Conservation (phyloP, 1,140 invertebrate species). For the Caenorhabditis remanei region DNA sequence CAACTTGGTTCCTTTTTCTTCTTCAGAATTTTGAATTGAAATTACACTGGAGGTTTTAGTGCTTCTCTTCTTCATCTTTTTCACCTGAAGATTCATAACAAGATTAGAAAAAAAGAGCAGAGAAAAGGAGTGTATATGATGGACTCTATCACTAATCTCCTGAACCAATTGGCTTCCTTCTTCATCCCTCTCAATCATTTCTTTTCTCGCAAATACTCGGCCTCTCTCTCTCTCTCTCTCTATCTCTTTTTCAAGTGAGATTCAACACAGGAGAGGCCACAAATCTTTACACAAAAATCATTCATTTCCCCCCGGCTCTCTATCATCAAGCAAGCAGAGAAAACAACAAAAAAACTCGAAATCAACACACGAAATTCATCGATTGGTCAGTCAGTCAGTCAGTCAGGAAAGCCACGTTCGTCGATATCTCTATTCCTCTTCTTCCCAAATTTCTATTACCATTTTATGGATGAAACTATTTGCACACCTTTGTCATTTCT, state of each 20-base stretch:
- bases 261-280: constrained; percentile 8
- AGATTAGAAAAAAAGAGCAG: constrained; percentile 34
- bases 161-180: constrained; percentile 47
- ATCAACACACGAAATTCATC: constrained; percentile 39
- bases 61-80: background rate
- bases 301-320: background rate
- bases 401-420: background rate
- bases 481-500: constrained; percentile 23
- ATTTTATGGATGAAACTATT: constrained; percentile 41
- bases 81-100: constrained; percentile 1
- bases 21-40: background rate
- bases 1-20: no score
- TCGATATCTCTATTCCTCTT: constrained; percentile 1
- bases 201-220: constrained; percentile 23
- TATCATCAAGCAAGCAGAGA: constrained; percentile 20
- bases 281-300: constrained; percentile 46
- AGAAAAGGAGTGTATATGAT: background rate
- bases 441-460: background rate
- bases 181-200: background rate
- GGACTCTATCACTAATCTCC: background rate
- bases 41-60: background rate
- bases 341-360: background rate
- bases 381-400: background rate
- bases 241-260: background rate
- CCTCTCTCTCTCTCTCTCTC: background rate